Base-by-base conservation (phyloP, 30 jellyfish, hydroid and myxozoan species). In the Pelagia noctiluca region DNA sequence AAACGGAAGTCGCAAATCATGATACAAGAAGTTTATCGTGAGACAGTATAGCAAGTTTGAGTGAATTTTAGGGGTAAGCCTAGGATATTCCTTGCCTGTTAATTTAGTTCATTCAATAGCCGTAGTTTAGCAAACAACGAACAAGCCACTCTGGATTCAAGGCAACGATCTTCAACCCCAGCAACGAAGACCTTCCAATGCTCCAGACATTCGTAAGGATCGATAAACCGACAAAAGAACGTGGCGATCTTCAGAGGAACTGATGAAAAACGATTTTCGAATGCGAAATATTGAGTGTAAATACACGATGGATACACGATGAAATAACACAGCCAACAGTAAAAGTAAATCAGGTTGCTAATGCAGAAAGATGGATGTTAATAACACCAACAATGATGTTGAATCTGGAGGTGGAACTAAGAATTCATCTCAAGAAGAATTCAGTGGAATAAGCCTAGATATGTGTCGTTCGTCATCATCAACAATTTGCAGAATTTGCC, bases 401-500 rank as follows among this genome's bases (percentile, higher is more conserved):
- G 50, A 78, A 3, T 63, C 30, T 22, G 12, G 8, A 12, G 36
- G 57, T 13, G 62, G 68, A 13, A 26, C 78, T 63, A 54, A 25
- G 22, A 42, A 13, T 36, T 69, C 21, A 16, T 31, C 82, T 4
- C 31, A 37, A 30, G 35, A 65, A 22, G 90, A 38, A n/a, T 65
- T 48, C 37, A 80, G 90, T 70, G 84, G 84, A 49, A 25, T 80
- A 7, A 80, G 84, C 65, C 64, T 80, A 36, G 84, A 80, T 21
- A 22, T 80, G 2, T 26, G 83, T 22, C 35, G 78, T 5, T 80
- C 90, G 24, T 64, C 90, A 38, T 50, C 90, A 2, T 13, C 84
- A n/a, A 64, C 80, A 0, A 62, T 68, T 2, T 90, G 97, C 81
- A 64, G 97, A 71, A 90, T 90, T 28, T 90, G 97, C 38, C 97